These are phyloP conservation scores for Drosophila lini DNA, from an alignment of 1,140 invertebrate species.

Conservation along the genomic window DNA sequence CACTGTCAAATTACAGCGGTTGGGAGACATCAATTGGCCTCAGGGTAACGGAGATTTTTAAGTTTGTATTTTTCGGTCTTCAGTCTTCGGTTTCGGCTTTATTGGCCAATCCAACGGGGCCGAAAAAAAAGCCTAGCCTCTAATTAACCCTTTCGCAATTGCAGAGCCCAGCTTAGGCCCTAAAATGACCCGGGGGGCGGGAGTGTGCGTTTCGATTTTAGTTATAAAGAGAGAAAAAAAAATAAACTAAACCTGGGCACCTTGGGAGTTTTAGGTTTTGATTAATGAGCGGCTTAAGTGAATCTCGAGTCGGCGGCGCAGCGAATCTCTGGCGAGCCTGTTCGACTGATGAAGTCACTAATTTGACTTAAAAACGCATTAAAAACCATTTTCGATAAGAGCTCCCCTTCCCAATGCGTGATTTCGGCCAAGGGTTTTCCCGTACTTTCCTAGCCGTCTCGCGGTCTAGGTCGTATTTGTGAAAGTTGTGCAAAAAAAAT, in stretches of 20 bases:
- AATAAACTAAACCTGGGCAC: constrained; percentile 47
- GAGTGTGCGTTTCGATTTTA: constrained; percentile 39
- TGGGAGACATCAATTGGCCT: constrained; percentile 20
- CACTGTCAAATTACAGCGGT: background rate
- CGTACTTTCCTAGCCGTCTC: constrained; percentile 60
- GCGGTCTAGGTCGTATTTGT: constrained; percentile 56
- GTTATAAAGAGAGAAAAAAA: constrained; percentile 18
- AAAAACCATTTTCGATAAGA: constrained; percentile 82
- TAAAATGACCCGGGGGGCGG: constrained; percentile 20
- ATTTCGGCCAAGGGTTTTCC: constrained; percentile 69
- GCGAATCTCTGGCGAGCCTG: constrained; percentile 48
- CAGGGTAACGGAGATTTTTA: constrained; percentile 33
- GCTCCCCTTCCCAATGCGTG: constrained; percentile 23
- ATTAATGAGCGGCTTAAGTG: constrained; percentile 82
- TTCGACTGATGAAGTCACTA: constrained; percentile 78
- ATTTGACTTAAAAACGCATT: constrained; percentile 82
- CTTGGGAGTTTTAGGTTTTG: constrained; percentile 53
- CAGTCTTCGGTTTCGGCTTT: background rate
- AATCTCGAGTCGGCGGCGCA: constrained; percentile 42
- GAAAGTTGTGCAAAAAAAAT: constrained; percentile 70
- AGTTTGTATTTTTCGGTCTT: constrained; percentile 26
- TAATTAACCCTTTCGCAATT: constrained; percentile 78
- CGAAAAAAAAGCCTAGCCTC: constrained; percentile 33
- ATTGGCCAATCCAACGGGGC: constrained; percentile 55
- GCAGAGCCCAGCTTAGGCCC: constrained; percentile 52